Evolutionary conservation across 2,888 invertebrate genomes (phyloP).

Genomic region (Zygaena filipendulae): DNA sequence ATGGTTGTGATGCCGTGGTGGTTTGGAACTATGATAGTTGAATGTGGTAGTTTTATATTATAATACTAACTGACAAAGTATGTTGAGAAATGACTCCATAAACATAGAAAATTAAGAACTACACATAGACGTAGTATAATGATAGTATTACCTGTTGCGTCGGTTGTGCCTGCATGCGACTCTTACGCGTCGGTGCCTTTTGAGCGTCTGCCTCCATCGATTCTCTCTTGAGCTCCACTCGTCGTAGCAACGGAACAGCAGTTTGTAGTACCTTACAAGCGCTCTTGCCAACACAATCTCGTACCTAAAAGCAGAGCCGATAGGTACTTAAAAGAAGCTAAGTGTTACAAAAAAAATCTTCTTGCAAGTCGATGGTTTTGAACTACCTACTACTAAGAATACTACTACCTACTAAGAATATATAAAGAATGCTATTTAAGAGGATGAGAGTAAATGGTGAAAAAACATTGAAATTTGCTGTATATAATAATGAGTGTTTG

Average conservation of each 20-base stretch:
- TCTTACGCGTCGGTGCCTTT: constrained; percentile 20
- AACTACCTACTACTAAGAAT: too few species aligned
- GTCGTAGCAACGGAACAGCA: constrained; percentile 23
- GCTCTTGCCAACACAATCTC: constrained; percentile 40
- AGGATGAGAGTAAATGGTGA: too few species aligned
- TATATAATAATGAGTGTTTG: too few species aligned
- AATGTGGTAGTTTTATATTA: too few species aligned
- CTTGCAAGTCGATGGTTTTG: too few species aligned
- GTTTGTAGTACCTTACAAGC: constrained; percentile 35
- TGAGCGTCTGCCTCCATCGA: constrained; percentile 22
- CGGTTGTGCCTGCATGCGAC: constrained; percentile 32
- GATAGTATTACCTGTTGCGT: constrained; percentile 36
- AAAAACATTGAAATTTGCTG: too few species aligned
- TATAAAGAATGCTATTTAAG: too few species aligned
- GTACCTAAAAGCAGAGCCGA: constrained; percentile 29
- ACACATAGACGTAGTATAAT: background rate
- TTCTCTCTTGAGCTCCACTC: constrained; percentile 25
- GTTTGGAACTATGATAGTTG: too few species aligned
- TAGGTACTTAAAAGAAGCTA: constrained; percentile 2
- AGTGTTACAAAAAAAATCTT: constrained; percentile 11
- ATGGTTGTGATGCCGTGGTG: too few species aligned
- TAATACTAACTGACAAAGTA: too few species aligned
- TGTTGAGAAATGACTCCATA: too few species aligned
- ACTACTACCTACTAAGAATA: too few species aligned
- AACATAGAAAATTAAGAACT: background rate